Evolutionary conservation across 2,888 invertebrate species (phyloP).

Genomic region (Agonopterix heracliana): DNA sequence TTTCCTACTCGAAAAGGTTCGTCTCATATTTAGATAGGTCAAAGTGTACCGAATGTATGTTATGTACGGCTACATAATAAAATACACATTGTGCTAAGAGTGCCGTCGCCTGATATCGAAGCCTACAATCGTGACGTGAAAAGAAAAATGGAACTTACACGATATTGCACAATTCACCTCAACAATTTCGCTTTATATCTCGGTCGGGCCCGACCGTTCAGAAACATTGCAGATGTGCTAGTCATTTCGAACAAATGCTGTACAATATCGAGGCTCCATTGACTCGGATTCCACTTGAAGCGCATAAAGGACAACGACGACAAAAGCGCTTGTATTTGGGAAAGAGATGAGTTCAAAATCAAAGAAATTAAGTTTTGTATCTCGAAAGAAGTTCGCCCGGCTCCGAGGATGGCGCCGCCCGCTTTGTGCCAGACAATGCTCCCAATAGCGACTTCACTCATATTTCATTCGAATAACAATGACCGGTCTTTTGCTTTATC

Average conservation of each 20-base stretch:
- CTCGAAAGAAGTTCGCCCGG: conserved; percentile 41
- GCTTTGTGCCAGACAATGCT: conserved; percentile 57
- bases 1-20: conserved; percentile 9
- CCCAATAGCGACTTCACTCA: conserved; percentile 51
- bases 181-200: conserved; percentile 48
- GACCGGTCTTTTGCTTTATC: conserved; percentile 51
- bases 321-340: conserved; percentile 44
- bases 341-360: conserved; percentile 51
- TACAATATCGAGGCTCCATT: conserved; percentile 54
- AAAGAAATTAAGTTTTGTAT: conserved; percentile 64
- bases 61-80: too few relatives aligned
- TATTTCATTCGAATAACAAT: conserved; percentile 63
- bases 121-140: conserved; percentile 22
- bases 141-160: conserved; percentile 32
- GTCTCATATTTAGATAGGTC: too few relatives aligned
- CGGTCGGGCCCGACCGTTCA: conserved; percentile 26
- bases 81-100: not conserved
- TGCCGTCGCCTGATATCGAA: conserved; percentile 15
- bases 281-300: conserved; percentile 48
- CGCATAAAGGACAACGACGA: conserved; percentile 55
- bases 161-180: conserved; percentile 44
- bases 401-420: conserved; percentile 28
- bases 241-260: conserved; percentile 55
- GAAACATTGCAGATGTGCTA: conserved; percentile 48
- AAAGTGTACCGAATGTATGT: too few relatives aligned